Evolutionary conservation across 1,140 invertebrate species (phyloP).

Genomic region (Lineus longissimus): DNA sequence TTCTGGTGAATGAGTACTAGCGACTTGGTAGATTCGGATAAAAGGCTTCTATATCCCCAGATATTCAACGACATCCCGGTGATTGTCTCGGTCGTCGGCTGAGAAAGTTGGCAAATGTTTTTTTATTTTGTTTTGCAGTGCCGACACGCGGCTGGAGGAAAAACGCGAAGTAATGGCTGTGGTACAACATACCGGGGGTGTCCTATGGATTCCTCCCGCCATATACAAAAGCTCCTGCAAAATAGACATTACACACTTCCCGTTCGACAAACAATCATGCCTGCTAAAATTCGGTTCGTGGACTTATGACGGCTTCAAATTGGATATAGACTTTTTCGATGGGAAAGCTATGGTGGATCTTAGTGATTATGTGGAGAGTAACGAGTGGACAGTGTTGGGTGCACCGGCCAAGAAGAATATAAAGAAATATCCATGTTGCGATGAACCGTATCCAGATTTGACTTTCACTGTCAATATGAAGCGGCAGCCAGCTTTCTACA

Average conservation of each 20-base stretch:
- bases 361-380: constrained; percentile 49
- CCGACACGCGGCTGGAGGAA: constrained; percentile 49
- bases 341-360: constrained; percentile 41
- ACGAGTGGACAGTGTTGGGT: constrained; percentile 52
- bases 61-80: too few species aligned
- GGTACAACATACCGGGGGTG: constrained; percentile 79
- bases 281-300: constrained; percentile 53
- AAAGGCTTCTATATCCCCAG: too few species aligned
- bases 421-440: constrained; percentile 50
- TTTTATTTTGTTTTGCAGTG: constrained; percentile 30
- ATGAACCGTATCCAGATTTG: constrained; percentile 52
- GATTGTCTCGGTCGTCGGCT: too few species aligned
- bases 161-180: constrained; percentile 47
- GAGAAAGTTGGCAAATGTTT: not conserved
- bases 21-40: too few species aligned
- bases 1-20: too few species aligned
- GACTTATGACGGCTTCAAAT: constrained; percentile 51
- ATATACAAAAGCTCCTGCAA: constrained; percentile 96
- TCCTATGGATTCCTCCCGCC: constrained; percentile 95
- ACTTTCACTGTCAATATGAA: constrained; percentile 47
- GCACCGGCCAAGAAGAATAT: constrained; percentile 39
- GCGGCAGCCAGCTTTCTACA: constrained; percentile 52
- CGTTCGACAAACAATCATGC: constrained; percentile 52
- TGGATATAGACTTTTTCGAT: constrained; percentile 45
- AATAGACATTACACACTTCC: constrained; percentile 60